phyloP scores from a whole-genome alignment of 2,113 vertebrate genomes.

The Polypterus senegalus region DNA sequence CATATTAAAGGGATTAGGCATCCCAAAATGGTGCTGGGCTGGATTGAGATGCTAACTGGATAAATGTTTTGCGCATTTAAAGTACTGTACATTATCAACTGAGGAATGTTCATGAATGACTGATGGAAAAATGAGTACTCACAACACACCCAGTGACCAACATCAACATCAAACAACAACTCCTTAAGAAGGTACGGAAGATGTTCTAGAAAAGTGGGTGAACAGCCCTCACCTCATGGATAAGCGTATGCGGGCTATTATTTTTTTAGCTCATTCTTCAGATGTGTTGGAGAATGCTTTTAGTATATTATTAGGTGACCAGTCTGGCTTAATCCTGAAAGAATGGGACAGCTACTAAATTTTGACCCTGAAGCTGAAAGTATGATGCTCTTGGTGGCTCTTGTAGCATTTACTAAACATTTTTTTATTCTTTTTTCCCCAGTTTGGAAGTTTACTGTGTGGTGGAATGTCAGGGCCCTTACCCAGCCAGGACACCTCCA shows the following conservation, averaged over 20 bases:
- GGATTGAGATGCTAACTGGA: conserved; percentile 35
- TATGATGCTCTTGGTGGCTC: conserved; percentile 80
- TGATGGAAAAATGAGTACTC: conserved; percentile 88
- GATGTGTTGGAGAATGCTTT: conserved; percentile 94
- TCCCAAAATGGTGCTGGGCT: too few relatives aligned
- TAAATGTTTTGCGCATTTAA: conserved; percentile 94
- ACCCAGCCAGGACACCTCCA: too few relatives aligned
- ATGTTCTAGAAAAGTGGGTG: conserved; percentile 85
- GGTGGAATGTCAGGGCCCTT: too few relatives aligned
- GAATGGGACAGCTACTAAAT: conserved; percentile 82
- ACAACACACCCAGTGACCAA: conserved; percentile 93
- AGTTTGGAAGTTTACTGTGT: not conserved
- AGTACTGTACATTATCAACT: conserved; percentile 87
- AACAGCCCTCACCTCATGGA: conserved; percentile 90
- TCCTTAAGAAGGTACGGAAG: conserved; percentile 92
- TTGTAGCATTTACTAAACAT: conserved; percentile 88
- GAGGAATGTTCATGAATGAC: conserved; percentile 78
- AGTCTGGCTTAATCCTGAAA: conserved; percentile 89
- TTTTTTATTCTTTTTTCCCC: not conserved
- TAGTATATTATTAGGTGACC: conserved; percentile 81
- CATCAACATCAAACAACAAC: conserved; percentile 85
- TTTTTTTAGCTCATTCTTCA: conserved; percentile 84
- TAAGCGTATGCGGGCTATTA: conserved; percentile 78
- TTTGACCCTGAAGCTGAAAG: conserved; percentile 86
- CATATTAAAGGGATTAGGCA: too few relatives aligned